These are phyloP conservation scores for Smutsia gigantea DNA, from an alignment of 2,797 vertebrate genomes.

Conservation along the genomic window DNA sequence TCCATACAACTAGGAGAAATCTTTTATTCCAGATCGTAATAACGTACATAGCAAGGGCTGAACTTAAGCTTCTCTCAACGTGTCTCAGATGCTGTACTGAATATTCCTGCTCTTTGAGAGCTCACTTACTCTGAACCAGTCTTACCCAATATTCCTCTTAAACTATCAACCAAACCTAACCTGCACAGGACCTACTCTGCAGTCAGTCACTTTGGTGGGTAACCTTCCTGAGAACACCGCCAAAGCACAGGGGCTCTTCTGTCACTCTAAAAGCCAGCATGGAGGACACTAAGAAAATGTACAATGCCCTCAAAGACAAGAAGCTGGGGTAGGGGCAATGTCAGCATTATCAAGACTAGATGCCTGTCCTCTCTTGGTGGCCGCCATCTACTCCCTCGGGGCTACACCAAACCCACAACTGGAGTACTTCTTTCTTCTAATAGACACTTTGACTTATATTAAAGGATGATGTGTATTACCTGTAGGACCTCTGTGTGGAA, in stretches of 20 bases:
- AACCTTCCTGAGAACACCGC: background rate
- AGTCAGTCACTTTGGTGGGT: background rate
- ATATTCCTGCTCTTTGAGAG: background rate
- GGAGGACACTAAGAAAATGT: background rate
- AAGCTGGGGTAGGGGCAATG: background rate
- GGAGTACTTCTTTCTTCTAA: background rate
- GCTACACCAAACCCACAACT: background rate
- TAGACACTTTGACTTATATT: background rate
- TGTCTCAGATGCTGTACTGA: background rate
- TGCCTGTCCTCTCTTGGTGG: background rate
- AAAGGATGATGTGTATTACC: conserved; percentile 86
- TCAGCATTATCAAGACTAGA: background rate
- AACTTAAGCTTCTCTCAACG: background rate
- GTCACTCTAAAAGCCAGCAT: conserved; percentile 3
- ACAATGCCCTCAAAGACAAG: background rate
- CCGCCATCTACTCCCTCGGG: background rate
- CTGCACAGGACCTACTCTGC: background rate
- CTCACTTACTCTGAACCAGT: background rate
- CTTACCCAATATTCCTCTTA: background rate
- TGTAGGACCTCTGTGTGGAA: conserved; percentile 98
- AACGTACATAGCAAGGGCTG: background rate
- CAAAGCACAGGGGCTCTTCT: background rate
- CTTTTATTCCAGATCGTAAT: background rate
- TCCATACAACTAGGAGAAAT: background rate
- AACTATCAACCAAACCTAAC: background rate